Percentiles rank a stretch among this genome's conserved stretches.
phyloP scores from a whole-genome alignment of 2,113 vertebrate genomes.

The Rhodinocichla rosea region DNA sequence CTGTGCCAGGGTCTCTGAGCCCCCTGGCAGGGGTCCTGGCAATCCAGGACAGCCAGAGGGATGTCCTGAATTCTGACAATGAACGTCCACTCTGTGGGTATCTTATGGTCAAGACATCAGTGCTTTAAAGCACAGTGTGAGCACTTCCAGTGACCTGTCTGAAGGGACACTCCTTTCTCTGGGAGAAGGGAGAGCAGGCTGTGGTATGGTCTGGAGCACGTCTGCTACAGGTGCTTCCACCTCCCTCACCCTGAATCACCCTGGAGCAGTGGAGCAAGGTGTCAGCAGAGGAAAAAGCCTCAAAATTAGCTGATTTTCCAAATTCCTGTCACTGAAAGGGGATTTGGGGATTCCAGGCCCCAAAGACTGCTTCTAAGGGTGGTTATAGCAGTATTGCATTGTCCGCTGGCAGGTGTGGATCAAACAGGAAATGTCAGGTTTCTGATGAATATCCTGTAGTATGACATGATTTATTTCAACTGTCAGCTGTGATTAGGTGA shows the following conservation, averaged over 20 bases:
- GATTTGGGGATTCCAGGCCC: not conserved
- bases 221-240: not conserved
- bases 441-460: not conserved
- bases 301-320: not conserved
- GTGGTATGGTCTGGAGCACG: accelerated
- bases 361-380: not conserved
- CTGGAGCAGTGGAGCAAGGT: not conserved
- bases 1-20: too few relatives aligned
- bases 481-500: not conserved
- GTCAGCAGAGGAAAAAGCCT: not conserved
- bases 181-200: not conserved
- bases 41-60: too few relatives aligned
- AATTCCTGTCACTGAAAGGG: not conserved
- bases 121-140: accelerated
- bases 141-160: accelerated
- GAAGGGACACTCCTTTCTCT: not conserved
- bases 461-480: not conserved
- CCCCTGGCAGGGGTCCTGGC: too few relatives aligned
- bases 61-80: too few relatives aligned
- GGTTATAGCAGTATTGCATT: accelerated
- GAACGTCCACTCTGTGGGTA: not conserved
- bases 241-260: accelerated
- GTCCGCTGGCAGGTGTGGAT: not conserved
- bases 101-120: accelerated
- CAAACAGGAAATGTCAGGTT: not conserved